A percentile compares a stretch with the other conserved stretches of the same genome.
phyloP scores from a whole-genome alignment of 2,797 vertebrate species.

The Pelobates cultripes region DNA sequence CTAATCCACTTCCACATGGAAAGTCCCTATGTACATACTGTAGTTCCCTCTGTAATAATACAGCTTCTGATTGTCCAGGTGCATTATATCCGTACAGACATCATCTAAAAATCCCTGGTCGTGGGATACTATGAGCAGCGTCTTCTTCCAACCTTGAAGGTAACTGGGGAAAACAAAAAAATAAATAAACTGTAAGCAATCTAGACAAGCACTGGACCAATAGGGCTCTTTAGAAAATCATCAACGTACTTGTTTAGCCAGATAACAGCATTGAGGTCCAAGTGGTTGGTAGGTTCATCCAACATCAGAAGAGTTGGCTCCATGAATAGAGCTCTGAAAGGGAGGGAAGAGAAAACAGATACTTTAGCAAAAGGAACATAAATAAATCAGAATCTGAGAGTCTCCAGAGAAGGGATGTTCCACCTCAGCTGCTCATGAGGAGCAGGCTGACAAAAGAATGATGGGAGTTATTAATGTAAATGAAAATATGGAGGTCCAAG shows the following conservation, averaged over 20 bases:
- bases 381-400: too few relatives aligned
- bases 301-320: conserved; percentile 91
- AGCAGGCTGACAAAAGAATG: too few relatives aligned
- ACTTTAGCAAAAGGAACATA: too few relatives aligned
- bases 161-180: conserved; percentile 71
- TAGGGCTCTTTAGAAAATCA: neutral
- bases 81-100: conserved; percentile 89
- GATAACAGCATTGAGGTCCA: conserved; percentile 92
- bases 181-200: neutral
- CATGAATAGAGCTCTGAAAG: conserved; percentile 87
- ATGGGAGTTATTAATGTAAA: too few relatives aligned
- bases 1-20: too few relatives aligned
- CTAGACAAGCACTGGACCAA: neutral
- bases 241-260: conserved; percentile 89
- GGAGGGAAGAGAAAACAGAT: neutral
- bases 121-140: conserved; percentile 88
- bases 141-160: conserved; percentile 92
- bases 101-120: conserved; percentile 94
- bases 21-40: conserved; percentile 67
- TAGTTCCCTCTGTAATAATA: conserved; percentile 93
- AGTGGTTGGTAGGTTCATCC: conserved; percentile 92
- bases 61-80: conserved; percentile 87
- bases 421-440: too few relatives aligned
- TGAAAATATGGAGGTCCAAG: too few relatives aligned
- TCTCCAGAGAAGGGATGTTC: too few relatives aligned